Evolutionary conservation across 1,140 invertebrate species (phyloP), one percentile per base, ranked within the genome.

Genomic region (Protaetia brevitarsis): DNA sequence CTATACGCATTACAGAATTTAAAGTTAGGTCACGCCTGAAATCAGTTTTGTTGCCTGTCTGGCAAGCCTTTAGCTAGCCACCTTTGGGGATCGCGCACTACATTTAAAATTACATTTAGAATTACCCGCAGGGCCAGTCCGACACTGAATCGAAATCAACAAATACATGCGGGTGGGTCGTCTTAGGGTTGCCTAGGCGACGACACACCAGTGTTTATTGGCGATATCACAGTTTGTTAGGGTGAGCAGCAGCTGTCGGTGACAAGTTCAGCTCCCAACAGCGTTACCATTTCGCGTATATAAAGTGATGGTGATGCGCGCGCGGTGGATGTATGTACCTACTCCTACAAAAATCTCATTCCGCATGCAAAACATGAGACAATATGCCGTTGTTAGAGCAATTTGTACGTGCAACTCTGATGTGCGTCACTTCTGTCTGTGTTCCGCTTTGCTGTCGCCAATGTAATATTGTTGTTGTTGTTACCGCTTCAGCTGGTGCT

Each of bases 151-250:
- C 41, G 41, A 51, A 51, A 51, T 23, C 41, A 51, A 51, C 19
- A 51, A 16, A 51, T 51, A 23, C 41, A 51, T 51, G 26, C 26
- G 26, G n/a, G n/a, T 23, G 41, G 41, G 41, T 51, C 19, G 65
- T 61, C 57, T 61, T 27, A 60, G 63, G 13, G 67, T 71, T 64
- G 56, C 65, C 63, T 67, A 65, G 63, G 65, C 57, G 58, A 70
- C 69, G 69, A 59, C 62, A 67, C 65, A 51, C 41, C 71, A 64
- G 60, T 69, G 71, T 72, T 72, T 72, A 72, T 72, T 72, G 69
- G 67, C 68, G 71, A 72, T 72, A 72, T 71, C 70, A 67, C 67
- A 73, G 70, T 73, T 73, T 72, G 70, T 73, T 72, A 70, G 64
- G 65, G 70, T 66, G 56, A 71, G 59, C 41, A 51, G 41, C 72